Evolutionary conservation across 2,797 vertebrate genomes (phyloP), one percentile per base, ranked within the genome.

Genomic region (Gymnodraco acuticeps): DNA sequence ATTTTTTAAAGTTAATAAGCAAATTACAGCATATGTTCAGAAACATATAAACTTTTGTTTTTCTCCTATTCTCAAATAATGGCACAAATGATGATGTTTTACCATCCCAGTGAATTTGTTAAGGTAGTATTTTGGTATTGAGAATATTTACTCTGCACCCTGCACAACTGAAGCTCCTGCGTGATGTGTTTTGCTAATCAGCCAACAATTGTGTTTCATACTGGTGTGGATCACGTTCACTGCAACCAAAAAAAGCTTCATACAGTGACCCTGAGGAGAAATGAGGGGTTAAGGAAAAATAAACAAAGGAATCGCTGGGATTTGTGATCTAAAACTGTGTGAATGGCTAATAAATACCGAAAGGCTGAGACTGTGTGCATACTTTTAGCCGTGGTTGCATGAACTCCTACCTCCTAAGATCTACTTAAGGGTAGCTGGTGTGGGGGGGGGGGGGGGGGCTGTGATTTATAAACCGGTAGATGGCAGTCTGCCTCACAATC

Each of bases 401-500:
- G 64, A 69, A 79, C 46, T 52, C 19, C 51, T 43, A 15, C n/a
- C 0, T 67, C 23, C 31, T 72, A 48, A 71, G 53, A 80, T 51
- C 48, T 72, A 45, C 60, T 45, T 27, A 74, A 15, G 59, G 48
- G 50, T n/a, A 33, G 51, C 47, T 54, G 41, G 58, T 55, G 27
- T 56, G 33, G 38, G 33, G 33, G 33, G 1, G 5, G 33, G 1
- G 5, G 23, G 60, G 20, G 51, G 66, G 31, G 31, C 19, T 60
- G 5, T 38, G 7, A 38, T 61, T 81, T 76, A 78, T 46, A 77
- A 79, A 70, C 90, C 93, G 63, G 88, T 88, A 94, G 94, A 92
- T 94, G 94, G 92, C 94, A 89, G 88, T 81, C 87, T 87, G 79
- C 83, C 78, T 91, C 88, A 83, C 74, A 72, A 50, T 64, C 69